A percentile compares a stretch with the other conserved stretches of the same genome.
Evolutionary conservation across 2,797 vertebrate species (phyloP).

Genomic region (Scyliorhinus canicula): DNA sequence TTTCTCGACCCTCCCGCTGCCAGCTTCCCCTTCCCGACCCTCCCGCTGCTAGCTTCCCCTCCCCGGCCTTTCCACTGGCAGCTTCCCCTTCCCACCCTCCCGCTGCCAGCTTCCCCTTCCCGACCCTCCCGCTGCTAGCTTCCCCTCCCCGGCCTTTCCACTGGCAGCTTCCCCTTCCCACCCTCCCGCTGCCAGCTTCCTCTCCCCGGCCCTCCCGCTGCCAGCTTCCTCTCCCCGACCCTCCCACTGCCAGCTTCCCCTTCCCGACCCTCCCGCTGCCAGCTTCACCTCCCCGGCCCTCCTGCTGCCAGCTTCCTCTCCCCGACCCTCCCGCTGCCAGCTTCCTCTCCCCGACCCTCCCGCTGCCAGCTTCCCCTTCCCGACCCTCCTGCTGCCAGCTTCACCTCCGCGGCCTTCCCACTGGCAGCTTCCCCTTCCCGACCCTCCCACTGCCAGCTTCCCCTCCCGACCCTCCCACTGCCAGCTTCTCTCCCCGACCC

Average conservation of each 20-base stretch:
- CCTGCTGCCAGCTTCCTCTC: background rate
- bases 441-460: background rate
- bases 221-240: background rate
- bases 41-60: background rate
- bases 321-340: background rate
- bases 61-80: too few relatives aligned
- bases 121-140: background rate
- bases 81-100: too few relatives aligned
- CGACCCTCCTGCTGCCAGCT: background rate
- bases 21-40: background rate
- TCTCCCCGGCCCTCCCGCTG: background rate
- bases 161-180: too few relatives aligned
- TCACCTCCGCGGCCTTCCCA: background rate
- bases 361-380: background rate
- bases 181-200: background rate
- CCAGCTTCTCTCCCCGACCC: too few relatives aligned
- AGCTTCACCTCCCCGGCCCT: too few relatives aligned
- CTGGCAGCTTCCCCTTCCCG: background rate
- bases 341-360: background rate
- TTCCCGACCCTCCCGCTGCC: too few relatives aligned
- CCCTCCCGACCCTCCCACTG: too few relatives aligned
- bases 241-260: background rate
- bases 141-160: too few relatives aligned
- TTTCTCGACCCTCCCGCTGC: background rate
- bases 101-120: background rate